A percentile compares a stretch with the other conserved stretches of the same genome.
Evolutionary conservation across 2,113 vertebrate species (phyloP).

Genomic region (Pavo muticus): DNA sequence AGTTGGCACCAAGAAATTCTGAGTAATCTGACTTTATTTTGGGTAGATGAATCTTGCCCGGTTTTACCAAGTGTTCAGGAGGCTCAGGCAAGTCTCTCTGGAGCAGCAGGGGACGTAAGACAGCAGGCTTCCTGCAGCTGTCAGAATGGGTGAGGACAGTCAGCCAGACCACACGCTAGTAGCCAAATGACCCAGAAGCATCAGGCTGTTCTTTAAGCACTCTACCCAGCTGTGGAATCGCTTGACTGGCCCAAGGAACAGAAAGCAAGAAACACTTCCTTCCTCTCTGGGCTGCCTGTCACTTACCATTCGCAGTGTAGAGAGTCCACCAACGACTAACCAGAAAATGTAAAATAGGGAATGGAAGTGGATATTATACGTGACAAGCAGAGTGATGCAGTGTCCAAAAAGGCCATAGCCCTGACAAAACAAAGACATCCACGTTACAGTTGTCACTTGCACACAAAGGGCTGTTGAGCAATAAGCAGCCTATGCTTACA

Average conservation of each 20-base stretch:
- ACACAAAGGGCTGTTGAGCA: background rate
- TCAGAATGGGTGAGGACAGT: background rate
- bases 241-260: background rate
- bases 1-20: background rate
- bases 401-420: conserved; percentile 97
- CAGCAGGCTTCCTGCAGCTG: background rate
- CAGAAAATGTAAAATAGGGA: conserved; percentile 96
- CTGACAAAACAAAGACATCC: conserved; percentile 70
- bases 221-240: background rate
- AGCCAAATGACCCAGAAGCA: background rate
- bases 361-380: conserved; percentile 97
- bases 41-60: background rate
- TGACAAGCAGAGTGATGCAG: conserved; percentile 93
- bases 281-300: background rate
- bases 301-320: conserved; percentile 95
- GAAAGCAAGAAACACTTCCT: background rate
- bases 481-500: background rate
- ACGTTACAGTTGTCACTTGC: background rate
- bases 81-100: background rate
- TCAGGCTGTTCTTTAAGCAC: background rate
- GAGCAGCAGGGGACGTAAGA: background rate
- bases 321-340: conserved; percentile 91
- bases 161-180: background rate
- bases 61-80: background rate
- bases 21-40: background rate